phyloP scores from a whole-genome alignment of 2,797 vertebrate species.

The Heliangelus exortis region DNA sequence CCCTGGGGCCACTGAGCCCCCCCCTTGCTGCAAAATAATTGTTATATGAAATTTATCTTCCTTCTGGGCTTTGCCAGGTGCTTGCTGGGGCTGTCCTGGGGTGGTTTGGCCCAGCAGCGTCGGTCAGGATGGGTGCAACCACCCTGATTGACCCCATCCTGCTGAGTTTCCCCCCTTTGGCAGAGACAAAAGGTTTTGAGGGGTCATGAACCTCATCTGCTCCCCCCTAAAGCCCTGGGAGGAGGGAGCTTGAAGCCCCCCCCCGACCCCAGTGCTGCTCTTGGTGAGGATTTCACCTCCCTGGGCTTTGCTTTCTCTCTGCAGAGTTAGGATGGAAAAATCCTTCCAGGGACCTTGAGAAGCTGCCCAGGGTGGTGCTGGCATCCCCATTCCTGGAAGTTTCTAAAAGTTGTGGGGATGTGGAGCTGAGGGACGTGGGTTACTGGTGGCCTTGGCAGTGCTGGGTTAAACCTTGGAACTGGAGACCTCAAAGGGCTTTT shows the following conservation, averaged over 20 bases:
- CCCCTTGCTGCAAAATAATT: background rate
- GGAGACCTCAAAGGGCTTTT: too few relatives aligned
- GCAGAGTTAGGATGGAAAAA: rapidly evolving
- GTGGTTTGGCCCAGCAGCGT: too few relatives aligned
- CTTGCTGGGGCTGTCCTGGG: too few relatives aligned
- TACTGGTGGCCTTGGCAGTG: too few relatives aligned
- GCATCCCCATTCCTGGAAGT: too few relatives aligned
- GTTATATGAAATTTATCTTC: background rate
- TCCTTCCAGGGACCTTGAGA: background rate
- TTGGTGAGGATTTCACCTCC: rapidly evolving
- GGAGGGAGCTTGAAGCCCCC: background rate
- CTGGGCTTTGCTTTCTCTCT: background rate
- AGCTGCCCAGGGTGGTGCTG: too few relatives aligned
- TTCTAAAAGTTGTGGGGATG: too few relatives aligned
- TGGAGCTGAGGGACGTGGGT: too few relatives aligned
- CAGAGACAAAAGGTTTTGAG: background rate
- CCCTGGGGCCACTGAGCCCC: rapidly evolving
- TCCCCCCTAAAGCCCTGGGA: rapidly evolving
- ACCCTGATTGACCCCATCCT: background rate
- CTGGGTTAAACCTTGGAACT: too few relatives aligned
- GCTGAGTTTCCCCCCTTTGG: rapidly evolving
- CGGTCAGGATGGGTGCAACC: rapidly evolving
- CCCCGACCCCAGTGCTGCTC: background rate
- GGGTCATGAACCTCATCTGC: rapidly evolving
- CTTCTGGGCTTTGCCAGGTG: background rate